Evolutionary conservation across 2,797 vertebrate species (phyloP).

Genomic region (Balearica regulorum): DNA sequence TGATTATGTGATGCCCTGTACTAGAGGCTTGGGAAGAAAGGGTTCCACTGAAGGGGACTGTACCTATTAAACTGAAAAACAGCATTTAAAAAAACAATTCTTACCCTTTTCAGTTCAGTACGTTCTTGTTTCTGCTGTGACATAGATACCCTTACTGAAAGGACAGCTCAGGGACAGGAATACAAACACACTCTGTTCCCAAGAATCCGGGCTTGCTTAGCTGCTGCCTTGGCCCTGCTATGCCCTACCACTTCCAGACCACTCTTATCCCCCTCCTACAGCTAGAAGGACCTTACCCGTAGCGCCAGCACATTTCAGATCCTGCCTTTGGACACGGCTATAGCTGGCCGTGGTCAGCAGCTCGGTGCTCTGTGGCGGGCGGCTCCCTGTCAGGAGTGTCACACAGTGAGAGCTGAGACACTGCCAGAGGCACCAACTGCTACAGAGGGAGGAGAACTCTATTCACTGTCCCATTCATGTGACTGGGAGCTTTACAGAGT

Average conservation of each 20-base stretch:
- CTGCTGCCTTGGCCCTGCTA: background rate
- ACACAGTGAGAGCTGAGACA: background rate
- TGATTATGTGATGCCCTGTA: background rate
- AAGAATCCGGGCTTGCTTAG: background rate
- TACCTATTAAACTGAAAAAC: background rate
- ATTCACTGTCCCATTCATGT: accelerated
- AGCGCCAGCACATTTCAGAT: background rate
- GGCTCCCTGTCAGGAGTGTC: accelerated
- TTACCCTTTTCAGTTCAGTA: background rate
- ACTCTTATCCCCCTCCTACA: background rate
- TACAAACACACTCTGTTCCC: background rate
- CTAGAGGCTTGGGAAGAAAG: background rate
- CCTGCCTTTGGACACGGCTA: background rate
- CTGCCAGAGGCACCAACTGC: background rate
- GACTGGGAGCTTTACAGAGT: background rate
- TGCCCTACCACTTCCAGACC: background rate
- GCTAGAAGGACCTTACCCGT: background rate
- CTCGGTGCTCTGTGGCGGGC: accelerated
- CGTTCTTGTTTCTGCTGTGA: background rate
- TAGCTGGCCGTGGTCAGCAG: background rate
- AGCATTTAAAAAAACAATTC: background rate
- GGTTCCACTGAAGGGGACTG: background rate
- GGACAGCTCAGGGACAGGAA: background rate
- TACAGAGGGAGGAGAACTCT: background rate
- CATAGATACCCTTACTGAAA: background rate